Evolutionary conservation across 2,113 vertebrate species (phyloP), one percentile per base, ranked within the genome.

Genomic region (Tragelaphus scriptus): DNA sequence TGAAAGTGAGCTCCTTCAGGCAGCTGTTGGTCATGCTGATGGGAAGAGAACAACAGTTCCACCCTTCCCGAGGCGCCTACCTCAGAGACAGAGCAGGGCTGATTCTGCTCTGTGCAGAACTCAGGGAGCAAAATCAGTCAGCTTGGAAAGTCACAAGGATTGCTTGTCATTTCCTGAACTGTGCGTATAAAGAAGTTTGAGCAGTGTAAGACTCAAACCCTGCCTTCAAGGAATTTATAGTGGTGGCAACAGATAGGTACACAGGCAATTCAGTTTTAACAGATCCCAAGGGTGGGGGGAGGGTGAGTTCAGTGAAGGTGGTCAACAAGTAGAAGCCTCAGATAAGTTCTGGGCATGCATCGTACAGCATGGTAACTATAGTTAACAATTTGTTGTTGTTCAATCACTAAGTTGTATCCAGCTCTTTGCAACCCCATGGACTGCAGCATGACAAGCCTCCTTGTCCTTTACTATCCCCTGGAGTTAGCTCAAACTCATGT

Each of bases 11-110:
- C 32, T 65, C 25, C 32, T 80, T n/a, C 58, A n/a, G 88, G 40
- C 19, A 65, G 61, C 40, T 75, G 25, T 13, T 15, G 89, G 36
- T 59, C 61, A 32, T 23, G 91, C 55, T 28, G 2, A 9, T 2
- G 15, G 44, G 65, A 16, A 32, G 1, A 3, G 9, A n/a, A n/a
- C n/a, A n/a, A n/a, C n/a, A n/a, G n/a, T n/a, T 12, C n/a, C 14
- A 2, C 17, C 15, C n/a, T 53, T 40, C 0, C 4, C 2, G 17
- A 49, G 36, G 25, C 2, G 8, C 32, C 9, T 47, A 5, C 11
- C 25, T 14, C 11, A 7, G 26, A 53, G 59, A 30, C 0, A 19
- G 53, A 49, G 36, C 9, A 7, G 19, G 44, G 15, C 90, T 53
- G 30, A 1, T 32, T 85, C 49, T 25, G 28, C 32, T 36, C 44